Evolutionary conservation across 2,797 vertebrate genomes (phyloP), one percentile per base, ranked within the genome.

Genomic region (Lophotriccus pileatus): DNA sequence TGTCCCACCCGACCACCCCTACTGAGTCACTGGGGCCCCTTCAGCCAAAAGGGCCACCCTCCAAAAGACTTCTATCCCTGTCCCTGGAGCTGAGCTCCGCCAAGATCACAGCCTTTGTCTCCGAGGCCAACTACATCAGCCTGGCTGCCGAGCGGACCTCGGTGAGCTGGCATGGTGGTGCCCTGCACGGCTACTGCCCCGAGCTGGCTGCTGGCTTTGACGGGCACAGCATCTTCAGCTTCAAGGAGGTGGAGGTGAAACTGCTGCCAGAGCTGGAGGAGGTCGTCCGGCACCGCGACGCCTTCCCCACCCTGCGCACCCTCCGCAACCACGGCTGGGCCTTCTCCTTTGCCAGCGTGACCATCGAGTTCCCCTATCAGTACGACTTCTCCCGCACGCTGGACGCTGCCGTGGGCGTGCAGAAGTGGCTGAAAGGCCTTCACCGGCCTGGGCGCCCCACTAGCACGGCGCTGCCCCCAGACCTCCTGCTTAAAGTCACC

Each of bases 351-450:
- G 98, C 99, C 30, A 98, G 97, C 13, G 78, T 99, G 34, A 93
- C 98, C 32, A 96, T 99, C 6, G 99, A 99, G 97, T 99, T 99
- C 92, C 99, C 99, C 22, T 99, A 99, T 93, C 99, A 99, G 96
- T 99, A 99, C n/a, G 98, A 99, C 87, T 99, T 99, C 97, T 99
- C 99, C 16, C 98, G 94, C 93, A 99, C 99, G 16, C 98, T 99
- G 58, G 99, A 99, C 23, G 98, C 98, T 80, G 98, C 98, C 0
- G 98, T 99, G 62, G 98, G 98, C 0, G 98, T 99, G 85, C 99
- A 99, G 97, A 99, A 99, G 94, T 99, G 99, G 99, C 97, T 99
- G 69, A 99, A 99, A 97, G 98, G 98, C 5, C 98, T 99, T 27
- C 99, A 99, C 89, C 77, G 70, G 7, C 75, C 10, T 3, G 37